Percentiles rank a stretch among this genome's conserved stretches.
phyloP scores from a whole-genome alignment of 1,140 invertebrate species.

The Cotesia typhae region DNA sequence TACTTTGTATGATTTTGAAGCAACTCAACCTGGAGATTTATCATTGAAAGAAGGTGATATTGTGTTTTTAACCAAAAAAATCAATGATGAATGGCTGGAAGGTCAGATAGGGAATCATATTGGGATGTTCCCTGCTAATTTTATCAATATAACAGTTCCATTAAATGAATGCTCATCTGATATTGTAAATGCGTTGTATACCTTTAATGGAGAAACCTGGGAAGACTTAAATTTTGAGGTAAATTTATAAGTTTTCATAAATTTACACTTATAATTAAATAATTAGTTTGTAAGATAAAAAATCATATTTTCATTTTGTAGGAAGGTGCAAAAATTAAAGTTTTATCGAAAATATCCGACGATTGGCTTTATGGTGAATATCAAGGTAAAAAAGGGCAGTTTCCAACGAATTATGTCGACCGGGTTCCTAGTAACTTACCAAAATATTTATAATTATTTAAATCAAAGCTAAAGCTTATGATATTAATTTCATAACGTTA shows the following conservation, averaged over 20 bases:
- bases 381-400: slow-evolving; percentile 76
- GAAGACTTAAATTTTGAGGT: slow-evolving; percentile 71
- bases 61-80: slow-evolving; percentile 72
- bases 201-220: slow-evolving; percentile 70
- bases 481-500: not conserved
- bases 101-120: slow-evolving; percentile 72
- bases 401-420: slow-evolving; percentile 83
- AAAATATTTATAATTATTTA: slow-evolving; percentile 43
- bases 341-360: slow-evolving; percentile 76
- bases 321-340: slow-evolving; percentile 76
- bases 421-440: slow-evolving; percentile 63
- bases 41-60: slow-evolving; percentile 77
- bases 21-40: slow-evolving; percentile 76
- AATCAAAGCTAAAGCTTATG: slow-evolving; percentile 4
- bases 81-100: slow-evolving; percentile 84
- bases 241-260: slow-evolving; percentile 42
- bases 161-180: slow-evolving; percentile 61
- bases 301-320: slow-evolving; percentile 56
- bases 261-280: slow-evolving; percentile 44
- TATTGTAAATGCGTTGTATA: slow-evolving; percentile 69
- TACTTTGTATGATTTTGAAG: slow-evolving; percentile 78
- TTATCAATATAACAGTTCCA: slow-evolving; percentile 80
- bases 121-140: slow-evolving; percentile 85
- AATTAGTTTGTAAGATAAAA: slow-evolving; percentile 58
- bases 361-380: slow-evolving; percentile 85